Percentiles rank a stretch among this genome's conserved stretches.
These are phyloP conservation scores for Hirundichthys speculiger DNA, from an alignment of 2,113 vertebrate species.

Conservation along the genomic window DNA sequence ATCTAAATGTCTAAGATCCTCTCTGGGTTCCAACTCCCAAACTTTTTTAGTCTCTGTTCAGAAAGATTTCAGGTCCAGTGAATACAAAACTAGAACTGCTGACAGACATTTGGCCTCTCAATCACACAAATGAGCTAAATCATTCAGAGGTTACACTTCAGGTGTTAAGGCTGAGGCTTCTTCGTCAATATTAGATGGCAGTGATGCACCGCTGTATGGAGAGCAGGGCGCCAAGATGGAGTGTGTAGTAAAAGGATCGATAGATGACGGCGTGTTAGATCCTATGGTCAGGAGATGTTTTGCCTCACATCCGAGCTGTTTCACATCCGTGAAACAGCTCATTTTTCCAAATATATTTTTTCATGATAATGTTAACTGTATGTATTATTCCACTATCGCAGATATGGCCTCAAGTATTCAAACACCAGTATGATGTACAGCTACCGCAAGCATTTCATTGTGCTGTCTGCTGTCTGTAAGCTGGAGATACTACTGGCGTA, in stretches of 20 bases:
- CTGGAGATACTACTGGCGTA: no score
- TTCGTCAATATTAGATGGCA: conserved; percentile 58
- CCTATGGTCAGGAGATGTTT: no score
- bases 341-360: no score
- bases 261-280: conserved; percentile 37
- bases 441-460: no score
- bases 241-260: conserved; percentile 34
- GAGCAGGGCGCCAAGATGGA: conserved; percentile 10
- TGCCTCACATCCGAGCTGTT: no score
- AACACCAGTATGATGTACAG: no score
- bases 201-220: conserved; percentile 13
- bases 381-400: no score
- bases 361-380: no score
- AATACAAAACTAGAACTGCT: conserved; percentile 26
- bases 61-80: conserved; percentile 37
- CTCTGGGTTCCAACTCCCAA: conserved; percentile 1
- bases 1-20: no score
- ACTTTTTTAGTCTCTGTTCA: conserved; percentile 17
- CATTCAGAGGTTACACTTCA: conserved; percentile 22
- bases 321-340: no score
- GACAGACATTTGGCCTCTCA: conserved; percentile 30
- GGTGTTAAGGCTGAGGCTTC: conserved; percentile 26
- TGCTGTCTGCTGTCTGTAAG: no score
- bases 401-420: no score
- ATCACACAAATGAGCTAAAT: conserved; percentile 29